Percentiles rank a stretch among this genome's conserved stretches.
These are phyloP conservation scores for Tuta absoluta DNA, from an alignment of 2,888 invertebrate species.

Conservation along the genomic window DNA sequence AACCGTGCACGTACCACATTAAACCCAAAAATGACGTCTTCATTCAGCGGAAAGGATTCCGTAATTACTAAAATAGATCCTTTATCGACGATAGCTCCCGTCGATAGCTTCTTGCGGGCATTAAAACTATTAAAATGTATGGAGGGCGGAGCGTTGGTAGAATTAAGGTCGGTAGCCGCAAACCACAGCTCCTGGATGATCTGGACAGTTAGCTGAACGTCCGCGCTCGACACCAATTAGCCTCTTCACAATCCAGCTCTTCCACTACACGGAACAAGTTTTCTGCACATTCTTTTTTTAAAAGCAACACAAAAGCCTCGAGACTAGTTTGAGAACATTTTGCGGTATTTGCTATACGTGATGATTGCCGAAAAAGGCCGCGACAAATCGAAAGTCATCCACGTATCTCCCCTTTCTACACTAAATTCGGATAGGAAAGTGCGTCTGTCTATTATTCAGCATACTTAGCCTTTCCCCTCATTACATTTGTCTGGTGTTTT, in stretches of 20 bases:
- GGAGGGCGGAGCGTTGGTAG: conserved; percentile 60
- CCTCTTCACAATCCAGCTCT: conserved; percentile 33
- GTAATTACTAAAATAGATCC: conserved; percentile 46
- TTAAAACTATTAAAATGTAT: conserved; percentile 75
- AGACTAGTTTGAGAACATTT: background rate
- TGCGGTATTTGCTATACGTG: conserved; percentile 16
- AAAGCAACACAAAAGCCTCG: background rate
- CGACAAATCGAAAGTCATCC: background rate
- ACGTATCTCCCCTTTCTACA: background rate
- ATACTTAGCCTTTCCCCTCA: conserved; percentile 63
- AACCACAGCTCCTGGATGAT: conserved; percentile 75
- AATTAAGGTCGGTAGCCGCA: conserved; percentile 68
- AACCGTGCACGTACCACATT: conserved; percentile 46
- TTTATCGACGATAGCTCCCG: conserved; percentile 48
- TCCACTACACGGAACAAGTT: conserved; percentile 11
- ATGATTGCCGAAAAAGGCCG: background rate
- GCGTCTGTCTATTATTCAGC: conserved; percentile 67
- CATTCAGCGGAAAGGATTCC: conserved; percentile 44
- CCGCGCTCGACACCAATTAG: conserved; percentile 53
- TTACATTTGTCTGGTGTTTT: conserved; percentile 67
- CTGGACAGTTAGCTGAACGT: conserved; percentile 57
- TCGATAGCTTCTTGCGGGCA: conserved; percentile 56
- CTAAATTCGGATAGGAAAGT: conserved; percentile 39
- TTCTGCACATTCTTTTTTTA: background rate
- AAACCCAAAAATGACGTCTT: conserved; percentile 44